These are phyloP conservation scores for Toxonevra muliebris DNA, from an alignment of 2,888 invertebrate genomes.

Conservation along the genomic window DNA sequence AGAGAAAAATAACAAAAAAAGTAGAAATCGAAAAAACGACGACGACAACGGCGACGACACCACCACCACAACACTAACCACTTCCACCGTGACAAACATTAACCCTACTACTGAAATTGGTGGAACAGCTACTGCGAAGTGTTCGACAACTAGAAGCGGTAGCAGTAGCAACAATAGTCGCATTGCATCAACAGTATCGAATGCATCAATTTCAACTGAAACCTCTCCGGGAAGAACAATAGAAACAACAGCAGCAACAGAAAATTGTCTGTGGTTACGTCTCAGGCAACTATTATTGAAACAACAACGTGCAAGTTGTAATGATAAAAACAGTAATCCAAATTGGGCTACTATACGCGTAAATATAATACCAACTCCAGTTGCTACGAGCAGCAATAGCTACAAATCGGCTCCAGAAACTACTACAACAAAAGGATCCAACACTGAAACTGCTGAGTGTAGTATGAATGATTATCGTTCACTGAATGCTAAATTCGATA, in stretches of 20 bases:
- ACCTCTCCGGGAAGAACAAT: conserved; percentile 29
- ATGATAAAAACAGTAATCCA: neutral
- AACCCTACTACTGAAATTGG: conserved; percentile 33
- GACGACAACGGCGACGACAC: conserved; percentile 29
- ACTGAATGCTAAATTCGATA: no score
- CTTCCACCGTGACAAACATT: conserved; percentile 14
- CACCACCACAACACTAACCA: conserved; percentile 30
- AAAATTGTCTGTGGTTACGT: neutral
- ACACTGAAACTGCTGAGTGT: neutral
- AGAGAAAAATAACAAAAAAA: conserved; percentile 22
- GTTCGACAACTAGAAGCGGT: conserved; percentile 21
- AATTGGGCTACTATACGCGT: no score
- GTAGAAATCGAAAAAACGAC: conserved; percentile 30
- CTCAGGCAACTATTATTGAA: neutral
- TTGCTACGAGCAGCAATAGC: conserved; percentile 3
- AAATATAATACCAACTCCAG: no score
- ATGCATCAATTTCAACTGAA: conserved; percentile 1
- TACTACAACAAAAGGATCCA: neutral
- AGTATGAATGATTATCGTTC: no score
- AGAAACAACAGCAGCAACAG: conserved; percentile 36
- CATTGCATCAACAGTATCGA: conserved; percentile 28
- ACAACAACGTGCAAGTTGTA: neutral
- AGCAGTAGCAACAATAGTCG: conserved; percentile 48
- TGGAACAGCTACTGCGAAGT: conserved; percentile 8
- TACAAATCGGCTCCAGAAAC: neutral